Conservation (phyloP, 1,140 invertebrate species). For the Hypothenemus hampei region DNA sequence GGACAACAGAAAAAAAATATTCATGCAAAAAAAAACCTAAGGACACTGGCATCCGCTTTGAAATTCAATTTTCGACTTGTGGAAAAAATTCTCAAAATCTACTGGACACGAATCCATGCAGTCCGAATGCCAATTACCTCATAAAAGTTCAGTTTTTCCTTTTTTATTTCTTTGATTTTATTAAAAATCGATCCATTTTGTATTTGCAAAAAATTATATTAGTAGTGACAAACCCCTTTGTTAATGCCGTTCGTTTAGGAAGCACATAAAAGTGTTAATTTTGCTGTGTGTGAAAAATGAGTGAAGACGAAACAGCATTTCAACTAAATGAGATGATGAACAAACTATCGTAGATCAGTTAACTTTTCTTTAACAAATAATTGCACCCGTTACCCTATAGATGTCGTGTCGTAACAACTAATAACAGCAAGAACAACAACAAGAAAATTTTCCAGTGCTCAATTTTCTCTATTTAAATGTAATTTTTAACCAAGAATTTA, state of each 20-base stretch:
- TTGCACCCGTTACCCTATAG: no score
- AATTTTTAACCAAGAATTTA: no score
- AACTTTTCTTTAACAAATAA: no score
- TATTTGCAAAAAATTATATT: background rate
- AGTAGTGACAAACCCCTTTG: background rate
- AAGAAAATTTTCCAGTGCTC: no score
- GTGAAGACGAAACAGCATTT: no score
- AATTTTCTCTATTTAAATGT: no score
- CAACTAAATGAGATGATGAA: no score
- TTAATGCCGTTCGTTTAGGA: constrained; percentile 12
- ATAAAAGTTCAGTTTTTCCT: constrained; percentile 4
- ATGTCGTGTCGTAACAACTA: no score
- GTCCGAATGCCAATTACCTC: constrained; percentile 26
- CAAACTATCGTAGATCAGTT: no score
- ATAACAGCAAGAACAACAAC: no score
- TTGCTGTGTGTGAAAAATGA: constrained; percentile 1
- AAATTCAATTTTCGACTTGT: background rate
- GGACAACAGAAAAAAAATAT: background rate
- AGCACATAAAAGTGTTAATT: constrained; percentile 9
- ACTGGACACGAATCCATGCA: constrained; percentile 20
- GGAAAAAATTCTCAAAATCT: constrained; percentile 2
- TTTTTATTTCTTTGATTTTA: constrained; percentile 4
- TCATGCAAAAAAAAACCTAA: constrained; percentile 23
- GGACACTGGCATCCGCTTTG: constrained; percentile 25
- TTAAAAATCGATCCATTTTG: constrained; percentile 21